These are phyloP conservation scores for Tribolium freemani DNA, from an alignment of 2,888 invertebrate genomes.

Conservation along the genomic window DNA sequence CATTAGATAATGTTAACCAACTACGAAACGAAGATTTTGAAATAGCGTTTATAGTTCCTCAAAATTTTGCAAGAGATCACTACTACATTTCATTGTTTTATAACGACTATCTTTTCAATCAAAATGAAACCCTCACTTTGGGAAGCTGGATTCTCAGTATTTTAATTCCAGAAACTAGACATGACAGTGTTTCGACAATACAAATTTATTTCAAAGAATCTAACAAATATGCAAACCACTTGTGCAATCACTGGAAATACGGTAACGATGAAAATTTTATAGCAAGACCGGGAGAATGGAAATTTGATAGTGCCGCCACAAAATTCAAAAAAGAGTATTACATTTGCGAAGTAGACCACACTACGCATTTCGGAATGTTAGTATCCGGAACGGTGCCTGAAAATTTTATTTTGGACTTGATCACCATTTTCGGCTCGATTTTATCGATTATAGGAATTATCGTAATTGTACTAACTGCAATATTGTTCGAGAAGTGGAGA, in stretches of 20 bases:
- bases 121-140: neutral
- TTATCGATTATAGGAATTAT: conserved; percentile 10
- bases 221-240: neutral
- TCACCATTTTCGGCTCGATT: conserved; percentile 14
- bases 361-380: conserved; percentile 29
- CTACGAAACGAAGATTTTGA: neutral
- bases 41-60: conserved; percentile 9
- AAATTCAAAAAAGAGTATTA: neutral
- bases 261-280: neutral
- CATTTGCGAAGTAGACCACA: conserved; percentile 16
- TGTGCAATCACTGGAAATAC: conserved; percentile 15
- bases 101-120: conserved; percentile 12
- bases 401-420: conserved; percentile 8
- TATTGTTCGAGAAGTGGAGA: conserved; percentile 14
- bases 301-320: neutral
- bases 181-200: neutral
- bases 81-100: conserved; percentile 9
- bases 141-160: conserved; percentile 24
- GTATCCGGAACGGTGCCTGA: neutral
- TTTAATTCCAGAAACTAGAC: neutral
- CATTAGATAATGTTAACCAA: neutral
- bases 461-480: conserved; percentile 13
- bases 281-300: conserved; percentile 7
- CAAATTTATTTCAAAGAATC: conserved; percentile 21
- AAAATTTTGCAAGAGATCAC: neutral